Percentiles rank a stretch among this genome's conserved stretches.
phyloP scores from a whole-genome alignment of 2,113 vertebrate genomes.

The Pica pica region DNA sequence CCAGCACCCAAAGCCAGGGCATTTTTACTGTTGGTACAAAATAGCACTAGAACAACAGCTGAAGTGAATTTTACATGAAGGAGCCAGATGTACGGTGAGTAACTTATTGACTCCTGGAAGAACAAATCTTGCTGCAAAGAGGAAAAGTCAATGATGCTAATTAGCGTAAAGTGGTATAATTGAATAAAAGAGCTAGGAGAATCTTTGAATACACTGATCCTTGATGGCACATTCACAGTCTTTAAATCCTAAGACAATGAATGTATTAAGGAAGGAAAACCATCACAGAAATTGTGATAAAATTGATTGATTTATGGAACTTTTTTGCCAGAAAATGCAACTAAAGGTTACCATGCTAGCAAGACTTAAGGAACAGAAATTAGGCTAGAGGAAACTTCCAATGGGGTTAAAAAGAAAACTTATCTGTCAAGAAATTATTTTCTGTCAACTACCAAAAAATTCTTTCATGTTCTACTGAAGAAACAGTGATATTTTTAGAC shows the following conservation, averaged over 20 bases:
- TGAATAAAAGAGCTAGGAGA: background rate
- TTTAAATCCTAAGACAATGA: background rate
- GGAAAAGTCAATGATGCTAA: background rate
- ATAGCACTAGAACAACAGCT: background rate
- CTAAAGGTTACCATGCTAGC: background rate
- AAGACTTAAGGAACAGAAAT: background rate
- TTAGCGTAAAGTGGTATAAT: background rate
- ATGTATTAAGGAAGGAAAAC: background rate
- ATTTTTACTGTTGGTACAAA: background rate
- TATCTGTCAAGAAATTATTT: background rate
- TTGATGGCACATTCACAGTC: background rate
- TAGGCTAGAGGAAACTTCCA: background rate
- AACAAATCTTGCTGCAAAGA: background rate
- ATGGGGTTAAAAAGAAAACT: background rate
- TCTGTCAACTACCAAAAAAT: background rate
- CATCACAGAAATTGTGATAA: background rate
- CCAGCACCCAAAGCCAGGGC: background rate
- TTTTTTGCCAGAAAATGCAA: background rate
- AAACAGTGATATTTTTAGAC: background rate
- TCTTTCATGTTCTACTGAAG: background rate
- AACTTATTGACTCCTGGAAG: background rate
- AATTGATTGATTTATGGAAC: background rate
- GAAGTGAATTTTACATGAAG: background rate
- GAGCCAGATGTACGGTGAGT: fast-evolving
- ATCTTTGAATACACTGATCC: background rate